A percentile compares a stretch with the other conserved stretches of the same genome.
These are phyloP conservation scores for Andrena bicolor DNA, from an alignment of 2,888 invertebrate species.

Conservation along the genomic window DNA sequence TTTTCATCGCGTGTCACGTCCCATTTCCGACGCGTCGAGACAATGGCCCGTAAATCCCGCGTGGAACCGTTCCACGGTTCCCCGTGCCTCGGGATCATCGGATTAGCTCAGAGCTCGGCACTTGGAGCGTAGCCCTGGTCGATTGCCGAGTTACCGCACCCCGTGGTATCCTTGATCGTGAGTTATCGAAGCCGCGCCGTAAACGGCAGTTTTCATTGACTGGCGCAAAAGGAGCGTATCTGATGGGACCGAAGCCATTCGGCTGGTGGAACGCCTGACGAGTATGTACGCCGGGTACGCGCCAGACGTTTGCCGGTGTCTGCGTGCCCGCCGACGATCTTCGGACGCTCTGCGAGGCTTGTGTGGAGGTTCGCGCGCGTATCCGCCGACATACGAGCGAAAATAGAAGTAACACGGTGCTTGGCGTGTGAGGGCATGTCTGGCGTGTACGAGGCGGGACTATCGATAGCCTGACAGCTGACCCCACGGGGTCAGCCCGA, in stretches of 20 bases:
- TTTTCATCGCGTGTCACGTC: constrained; percentile 20
- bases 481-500: constrained; percentile 71
- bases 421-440: constrained; percentile 69
- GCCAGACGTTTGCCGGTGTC: constrained; percentile 31
- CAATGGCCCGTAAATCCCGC: constrained; percentile 15
- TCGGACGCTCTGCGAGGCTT: neutral
- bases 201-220: constrained; percentile 64
- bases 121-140: neutral
- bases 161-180: constrained; percentile 16
- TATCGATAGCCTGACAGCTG: constrained; percentile 77
- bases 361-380: constrained; percentile 29
- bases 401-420: constrained; percentile 67
- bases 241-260: constrained; percentile 62
- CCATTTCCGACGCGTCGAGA: neutral
- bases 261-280: constrained; percentile 27
- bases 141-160: constrained; percentile 24
- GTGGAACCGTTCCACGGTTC: neutral
- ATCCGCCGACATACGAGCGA: constrained; percentile 55
- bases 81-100: neutral
- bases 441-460: constrained; percentile 70
- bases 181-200: constrained; percentile 26
- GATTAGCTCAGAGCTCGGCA: neutral
- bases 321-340: constrained; percentile 35
- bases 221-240: constrained; percentile 53
- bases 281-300: neutral